These are phyloP conservation scores for Buceros bicornis DNA, from an alignment of 2,797 vertebrate species.

Conservation along the genomic window DNA sequence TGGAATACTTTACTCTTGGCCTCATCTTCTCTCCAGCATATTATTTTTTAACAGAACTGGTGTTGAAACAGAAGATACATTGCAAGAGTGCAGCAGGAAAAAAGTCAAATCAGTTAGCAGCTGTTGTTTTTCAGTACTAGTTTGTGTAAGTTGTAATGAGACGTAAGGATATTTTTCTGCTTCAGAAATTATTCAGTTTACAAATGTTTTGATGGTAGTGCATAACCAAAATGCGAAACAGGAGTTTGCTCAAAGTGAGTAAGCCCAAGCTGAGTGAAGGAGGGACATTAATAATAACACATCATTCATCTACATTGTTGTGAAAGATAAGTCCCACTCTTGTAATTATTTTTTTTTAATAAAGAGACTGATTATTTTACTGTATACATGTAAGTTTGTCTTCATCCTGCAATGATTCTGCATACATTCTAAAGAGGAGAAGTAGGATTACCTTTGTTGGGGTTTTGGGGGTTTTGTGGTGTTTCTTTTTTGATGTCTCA, in stretches of 20 bases:
- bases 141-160: background rate
- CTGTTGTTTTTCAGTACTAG: background rate
- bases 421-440: background rate
- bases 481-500: background rate
- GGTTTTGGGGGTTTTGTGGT: background rate
- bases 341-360: background rate
- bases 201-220: background rate
- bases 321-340: background rate
- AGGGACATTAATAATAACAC: background rate
- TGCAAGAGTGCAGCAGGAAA: background rate
- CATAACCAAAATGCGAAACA: background rate
- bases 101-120: background rate
- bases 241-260: background rate
- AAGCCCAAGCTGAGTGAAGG: background rate
- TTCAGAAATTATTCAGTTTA: background rate
- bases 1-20: background rate
- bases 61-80: background rate
- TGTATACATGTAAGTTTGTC: background rate
- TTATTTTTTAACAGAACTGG: background rate
- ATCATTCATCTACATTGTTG: background rate
- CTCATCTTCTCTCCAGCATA: background rate
- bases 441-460: background rate
- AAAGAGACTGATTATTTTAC: background rate
- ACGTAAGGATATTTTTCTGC: background rate
- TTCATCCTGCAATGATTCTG: background rate